These are phyloP conservation scores for Amniataba percoides DNA, from an alignment of 2,797 vertebrate genomes.

Conservation along the genomic window DNA sequence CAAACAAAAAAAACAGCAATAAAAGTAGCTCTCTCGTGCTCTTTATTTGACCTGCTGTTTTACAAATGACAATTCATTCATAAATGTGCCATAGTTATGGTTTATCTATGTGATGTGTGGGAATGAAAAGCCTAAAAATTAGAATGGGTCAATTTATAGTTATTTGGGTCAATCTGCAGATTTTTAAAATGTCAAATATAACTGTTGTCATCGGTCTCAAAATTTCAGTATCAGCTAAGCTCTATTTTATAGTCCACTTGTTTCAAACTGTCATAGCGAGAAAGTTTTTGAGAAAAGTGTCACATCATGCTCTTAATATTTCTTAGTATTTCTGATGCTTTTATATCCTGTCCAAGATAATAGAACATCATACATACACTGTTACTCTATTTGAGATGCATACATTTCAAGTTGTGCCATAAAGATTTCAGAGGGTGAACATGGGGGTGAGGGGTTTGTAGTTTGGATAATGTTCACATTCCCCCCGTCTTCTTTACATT, in stretches of 20 bases:
- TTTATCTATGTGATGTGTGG: neutral
- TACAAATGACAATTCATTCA: neutral
- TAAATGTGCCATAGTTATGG: neutral
- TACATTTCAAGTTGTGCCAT: neutral
- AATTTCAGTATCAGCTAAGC: neutral
- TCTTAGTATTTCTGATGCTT: neutral
- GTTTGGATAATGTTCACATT: slow-evolving; percentile 10
- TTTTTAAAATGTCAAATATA: slow-evolving; percentile 1
- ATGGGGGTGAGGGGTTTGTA: too few species aligned
- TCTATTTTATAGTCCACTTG: neutral
- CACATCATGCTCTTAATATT: neutral
- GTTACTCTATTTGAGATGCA: neutral
- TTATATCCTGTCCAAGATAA: neutral
- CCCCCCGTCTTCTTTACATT: neutral
- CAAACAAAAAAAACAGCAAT: too few species aligned
- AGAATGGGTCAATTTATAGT: neutral
- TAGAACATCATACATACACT: neutral
- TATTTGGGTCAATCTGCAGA: too few species aligned
- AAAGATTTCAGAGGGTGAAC: too few species aligned
- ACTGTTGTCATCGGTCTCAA: neutral
- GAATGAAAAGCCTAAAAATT: neutral
- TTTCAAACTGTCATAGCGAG: neutral
- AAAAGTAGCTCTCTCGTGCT: too few species aligned
- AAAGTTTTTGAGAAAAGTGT: neutral
- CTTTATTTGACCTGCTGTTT: neutral